These are phyloP conservation scores for Vulpes lagopus DNA, from an alignment of 2,113 vertebrate genomes.

Conservation along the genomic window DNA sequence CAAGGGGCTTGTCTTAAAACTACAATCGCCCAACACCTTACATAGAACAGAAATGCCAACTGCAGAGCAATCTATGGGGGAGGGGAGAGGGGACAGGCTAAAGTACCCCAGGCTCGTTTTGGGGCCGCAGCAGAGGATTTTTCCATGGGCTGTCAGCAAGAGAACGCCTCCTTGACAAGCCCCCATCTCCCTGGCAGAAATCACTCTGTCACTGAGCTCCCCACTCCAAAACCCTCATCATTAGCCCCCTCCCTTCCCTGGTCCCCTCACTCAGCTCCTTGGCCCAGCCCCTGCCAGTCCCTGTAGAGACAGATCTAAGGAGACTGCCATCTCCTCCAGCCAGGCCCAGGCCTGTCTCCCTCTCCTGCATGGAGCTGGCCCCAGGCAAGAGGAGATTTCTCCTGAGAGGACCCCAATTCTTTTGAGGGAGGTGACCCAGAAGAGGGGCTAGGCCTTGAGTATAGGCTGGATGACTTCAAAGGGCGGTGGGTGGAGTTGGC, in stretches of 20 bases:
- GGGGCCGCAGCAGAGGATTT: neutral
- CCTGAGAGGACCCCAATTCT: conserved; percentile 68
- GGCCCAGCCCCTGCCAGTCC: neutral
- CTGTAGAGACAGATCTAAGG: neutral
- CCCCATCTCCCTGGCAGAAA: neutral
- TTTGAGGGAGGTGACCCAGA: conserved; percentile 67
- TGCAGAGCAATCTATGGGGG: neutral
- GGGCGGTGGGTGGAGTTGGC: conserved; percentile 79
- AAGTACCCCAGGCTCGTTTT: neutral
- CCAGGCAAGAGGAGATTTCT: conserved; percentile 32
- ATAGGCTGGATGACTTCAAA: conserved; percentile 80
- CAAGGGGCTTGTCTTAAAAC: neutral
- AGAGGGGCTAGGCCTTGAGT: conserved; percentile 64
- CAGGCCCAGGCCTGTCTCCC: conserved; percentile 49
- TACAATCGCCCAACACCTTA: neutral
- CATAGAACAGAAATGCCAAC: neutral
- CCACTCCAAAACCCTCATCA: neutral
- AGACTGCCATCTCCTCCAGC: neutral
- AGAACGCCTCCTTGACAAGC: neutral
- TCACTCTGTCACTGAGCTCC: neutral
- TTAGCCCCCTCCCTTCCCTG: neutral
- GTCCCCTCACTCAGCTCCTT: neutral
- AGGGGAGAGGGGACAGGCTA: rapidly evolving
- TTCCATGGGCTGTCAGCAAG: neutral
- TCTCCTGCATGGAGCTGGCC: neutral